A percentile compares a stretch with the other conserved stretches of the same genome.
These are phyloP conservation scores for Poecilia latipinna DNA, from an alignment of 2,113 vertebrate genomes.

Conservation along the genomic window DNA sequence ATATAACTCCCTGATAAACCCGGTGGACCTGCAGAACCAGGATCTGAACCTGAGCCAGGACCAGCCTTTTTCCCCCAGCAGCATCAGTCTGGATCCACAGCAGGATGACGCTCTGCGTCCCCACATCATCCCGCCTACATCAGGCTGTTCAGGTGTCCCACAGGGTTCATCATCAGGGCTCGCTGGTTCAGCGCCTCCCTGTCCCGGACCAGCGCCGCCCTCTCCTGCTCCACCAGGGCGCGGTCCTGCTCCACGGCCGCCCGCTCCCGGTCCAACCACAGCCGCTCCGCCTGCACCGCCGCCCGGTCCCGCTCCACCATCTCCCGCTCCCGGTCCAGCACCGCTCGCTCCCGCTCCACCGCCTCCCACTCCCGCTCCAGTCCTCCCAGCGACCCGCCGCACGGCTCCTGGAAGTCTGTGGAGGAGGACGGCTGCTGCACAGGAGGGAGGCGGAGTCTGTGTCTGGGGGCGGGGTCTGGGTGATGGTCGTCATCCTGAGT, in stretches of 20 bases:
- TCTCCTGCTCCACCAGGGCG: constrained; percentile 75
- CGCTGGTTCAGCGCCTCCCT: constrained; percentile 70
- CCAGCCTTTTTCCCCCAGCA: not conserved
- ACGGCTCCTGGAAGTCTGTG: constrained; percentile 45
- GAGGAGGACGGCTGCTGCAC: constrained; percentile 23
- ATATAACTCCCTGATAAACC: too few species aligned
- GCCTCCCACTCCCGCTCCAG: constrained; percentile 71
- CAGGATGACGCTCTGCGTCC: not conserved
- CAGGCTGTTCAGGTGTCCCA: constrained; percentile 65
- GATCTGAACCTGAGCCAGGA: not conserved
- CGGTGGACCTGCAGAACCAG: not conserved
- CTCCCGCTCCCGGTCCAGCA: constrained; percentile 48
- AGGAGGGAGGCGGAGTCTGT: constrained; percentile 21
- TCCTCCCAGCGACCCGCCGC: constrained; percentile 42
- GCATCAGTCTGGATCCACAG: not conserved
- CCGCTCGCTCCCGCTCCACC: constrained; percentile 71
- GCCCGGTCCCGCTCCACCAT: constrained; percentile 59
- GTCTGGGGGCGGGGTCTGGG: constrained; percentile 34
- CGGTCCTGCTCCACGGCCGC: constrained; percentile 72
- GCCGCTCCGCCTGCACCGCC: constrained; percentile 55
- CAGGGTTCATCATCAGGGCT: constrained; percentile 69
- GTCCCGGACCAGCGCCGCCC: constrained; percentile 68
- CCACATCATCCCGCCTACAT: constrained; percentile 31
- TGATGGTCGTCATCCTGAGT: constrained; percentile 51
- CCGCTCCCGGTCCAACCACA: constrained; percentile 68